These are phyloP conservation scores for Oikopleura vanhoeffeni DNA, from an alignment of 23 tunicate genomes.

Conservation along the genomic window DNA sequence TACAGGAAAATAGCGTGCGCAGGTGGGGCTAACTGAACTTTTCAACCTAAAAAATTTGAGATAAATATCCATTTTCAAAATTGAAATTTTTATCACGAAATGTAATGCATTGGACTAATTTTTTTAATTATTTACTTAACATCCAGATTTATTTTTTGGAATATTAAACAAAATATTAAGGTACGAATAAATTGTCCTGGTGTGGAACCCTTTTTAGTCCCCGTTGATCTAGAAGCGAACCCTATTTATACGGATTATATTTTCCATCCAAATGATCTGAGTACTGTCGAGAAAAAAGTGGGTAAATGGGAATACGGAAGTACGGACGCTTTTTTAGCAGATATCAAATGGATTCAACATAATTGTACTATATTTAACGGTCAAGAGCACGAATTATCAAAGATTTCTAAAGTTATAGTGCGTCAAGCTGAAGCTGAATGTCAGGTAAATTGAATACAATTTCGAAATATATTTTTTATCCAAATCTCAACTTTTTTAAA, in stretches of 20 bases:
- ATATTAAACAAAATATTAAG: too few relatives aligned
- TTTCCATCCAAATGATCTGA: slow-evolving; percentile 89
- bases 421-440: slow-evolving; percentile 57
- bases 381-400: slow-evolving; percentile 33
- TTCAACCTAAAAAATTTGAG: too few relatives aligned
- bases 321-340: slow-evolving; percentile 83
- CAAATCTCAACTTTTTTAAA: too few relatives aligned
- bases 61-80: too few relatives aligned
- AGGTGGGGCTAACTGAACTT: too few relatives aligned
- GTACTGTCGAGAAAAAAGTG: slow-evolving; percentile 51
- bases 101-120: neutral
- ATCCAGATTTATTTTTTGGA: too few relatives aligned
- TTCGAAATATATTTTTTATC: neutral
- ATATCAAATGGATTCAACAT: slow-evolving; percentile 84
- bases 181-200: neutral
- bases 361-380: slow-evolving; percentile 86
- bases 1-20: too few relatives aligned
- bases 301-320: slow-evolving; percentile 47
- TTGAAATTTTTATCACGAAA: too few relatives aligned
- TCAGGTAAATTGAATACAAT: neutral
- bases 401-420: slow-evolving; percentile 40
- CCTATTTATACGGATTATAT: slow-evolving; percentile 67
- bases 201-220: slow-evolving; percentile 55
- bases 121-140: slow-evolving; percentile 21
- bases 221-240: slow-evolving; percentile 69